Percentiles rank a stretch among this genome's conserved stretches.
These are phyloP conservation scores for Asobara japonica DNA, from an alignment of 1,140 invertebrate species.

Conservation along the genomic window DNA sequence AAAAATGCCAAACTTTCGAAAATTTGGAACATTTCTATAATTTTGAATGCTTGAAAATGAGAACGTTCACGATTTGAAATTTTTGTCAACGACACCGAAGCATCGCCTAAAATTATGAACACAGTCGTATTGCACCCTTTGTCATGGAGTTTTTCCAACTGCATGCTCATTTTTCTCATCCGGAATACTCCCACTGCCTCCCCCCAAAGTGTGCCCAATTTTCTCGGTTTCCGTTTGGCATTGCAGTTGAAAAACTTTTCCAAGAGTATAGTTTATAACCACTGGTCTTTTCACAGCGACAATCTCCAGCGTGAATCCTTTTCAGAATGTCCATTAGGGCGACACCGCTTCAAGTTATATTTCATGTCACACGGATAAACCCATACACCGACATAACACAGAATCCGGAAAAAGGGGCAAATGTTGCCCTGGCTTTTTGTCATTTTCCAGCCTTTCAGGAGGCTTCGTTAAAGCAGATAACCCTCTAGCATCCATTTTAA, in stretches of 20 bases:
- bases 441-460: not conserved
- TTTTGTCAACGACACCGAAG: too few species aligned
- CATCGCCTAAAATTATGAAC: too few species aligned
- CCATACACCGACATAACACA: not conserved
- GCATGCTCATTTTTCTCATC: not conserved
- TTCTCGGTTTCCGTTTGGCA: constrained; percentile 14
- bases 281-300: not conserved
- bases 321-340: not conserved
- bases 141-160: not conserved
- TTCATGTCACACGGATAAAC: not conserved
- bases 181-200: too few species aligned
- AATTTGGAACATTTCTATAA: too few species aligned
- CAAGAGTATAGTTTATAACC: not conserved
- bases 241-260: constrained; percentile 4
- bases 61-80: too few species aligned
- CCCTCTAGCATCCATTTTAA: not conserved
- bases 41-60: too few species aligned
- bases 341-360: constrained; percentile 1
- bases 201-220: constrained; percentile 4
- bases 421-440: not conserved
- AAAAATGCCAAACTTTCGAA: too few species aligned
- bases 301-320: not conserved
- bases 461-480: constrained; percentile 1
- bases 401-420: not conserved
- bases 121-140: too few species aligned